Base-by-base conservation (phyloP, 1,140 invertebrate species). In the Physella acuta region DNA sequence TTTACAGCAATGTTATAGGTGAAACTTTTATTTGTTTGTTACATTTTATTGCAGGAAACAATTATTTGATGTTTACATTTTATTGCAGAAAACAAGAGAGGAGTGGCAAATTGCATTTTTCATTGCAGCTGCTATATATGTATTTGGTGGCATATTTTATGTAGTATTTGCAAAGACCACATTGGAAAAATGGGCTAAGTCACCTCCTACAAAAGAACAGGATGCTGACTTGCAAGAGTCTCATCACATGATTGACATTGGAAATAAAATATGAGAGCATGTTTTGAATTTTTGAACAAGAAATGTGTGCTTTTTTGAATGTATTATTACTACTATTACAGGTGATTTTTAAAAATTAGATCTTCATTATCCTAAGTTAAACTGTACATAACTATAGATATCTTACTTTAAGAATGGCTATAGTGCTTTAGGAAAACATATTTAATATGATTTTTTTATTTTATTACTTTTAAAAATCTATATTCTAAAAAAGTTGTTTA, bases 51-150 rank as follows among this genome's bases (percentile, higher is more conserved):
- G 24, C 51, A 11, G 44, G 8, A 26, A 30, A 20, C 37, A 26
- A 26, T 28, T 26, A 17, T n/a, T n/a, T n/a, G n/a, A n/a, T n/a
- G n/a, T n/a, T 26, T 56, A 11, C 26, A 14, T 60, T 49, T 63
- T 4, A 39, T 39, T 20, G 4, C 65, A 58, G 53, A 68, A 58
- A 68, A 68, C 55, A 2, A 26, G 55, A 20, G 65, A 59, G 28
- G 65, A 59, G 28, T 58, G 65, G 65, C 55, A 59, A 49, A 31
- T 68, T 5, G 65, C 49, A 26, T 39, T 66, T 63, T 65, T 61
- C 34, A 49, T 66, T 55, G 58, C 63, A 34, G 26, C 49, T 36
- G 51, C 37, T 26, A 26, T 65, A 20, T 58, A 31, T 30, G 14
- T 65, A n/a, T 49, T 60, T 52, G 44, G 56, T 24, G 56, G 56